phyloP scores from a whole-genome alignment of 2,113 vertebrate species.

The Campylomormyrus numenius region DNA sequence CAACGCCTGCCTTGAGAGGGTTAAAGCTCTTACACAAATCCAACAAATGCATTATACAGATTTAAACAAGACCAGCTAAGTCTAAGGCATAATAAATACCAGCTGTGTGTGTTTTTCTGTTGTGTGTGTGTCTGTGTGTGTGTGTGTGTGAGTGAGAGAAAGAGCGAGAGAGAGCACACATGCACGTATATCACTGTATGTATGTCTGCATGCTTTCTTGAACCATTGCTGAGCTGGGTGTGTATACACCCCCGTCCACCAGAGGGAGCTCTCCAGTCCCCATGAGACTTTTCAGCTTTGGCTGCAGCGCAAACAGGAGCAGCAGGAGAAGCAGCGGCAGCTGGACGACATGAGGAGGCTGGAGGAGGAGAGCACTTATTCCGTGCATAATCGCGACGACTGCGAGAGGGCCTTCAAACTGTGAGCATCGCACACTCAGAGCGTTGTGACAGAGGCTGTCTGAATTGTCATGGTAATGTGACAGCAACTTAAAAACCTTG shows the following conservation, averaged over 20 bases:
- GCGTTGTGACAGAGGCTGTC: background rate
- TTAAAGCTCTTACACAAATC: background rate
- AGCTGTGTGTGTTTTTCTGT: background rate
- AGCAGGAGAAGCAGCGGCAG: slow-evolving; percentile 75
- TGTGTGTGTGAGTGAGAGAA: no score
- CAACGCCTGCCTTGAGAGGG: no score
- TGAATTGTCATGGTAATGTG: background rate
- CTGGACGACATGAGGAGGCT: slow-evolving; percentile 71
- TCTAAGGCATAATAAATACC: background rate
- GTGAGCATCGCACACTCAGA: slow-evolving; percentile 46
- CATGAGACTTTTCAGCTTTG: slow-evolving; percentile 76
- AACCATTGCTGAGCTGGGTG: background rate
- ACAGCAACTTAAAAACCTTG: background rate
- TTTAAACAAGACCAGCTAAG: background rate
- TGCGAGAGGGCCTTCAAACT: slow-evolving; percentile 80
- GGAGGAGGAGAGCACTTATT: slow-evolving; percentile 65
- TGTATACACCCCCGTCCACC: background rate
- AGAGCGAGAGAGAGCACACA: background rate
- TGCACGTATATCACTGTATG: background rate
- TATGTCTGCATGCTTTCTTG: background rate
- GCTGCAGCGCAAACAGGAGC: slow-evolving; percentile 84
- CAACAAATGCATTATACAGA: background rate
- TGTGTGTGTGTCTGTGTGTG: background rate
- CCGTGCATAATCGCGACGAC: slow-evolving; percentile 69
- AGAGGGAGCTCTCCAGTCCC: slow-evolving; percentile 71